Percentiles rank a stretch among this genome's conserved stretches.
Conservation (phyloP, 2,113 vertebrate species). For the Sigmodon hispidus region DNA sequence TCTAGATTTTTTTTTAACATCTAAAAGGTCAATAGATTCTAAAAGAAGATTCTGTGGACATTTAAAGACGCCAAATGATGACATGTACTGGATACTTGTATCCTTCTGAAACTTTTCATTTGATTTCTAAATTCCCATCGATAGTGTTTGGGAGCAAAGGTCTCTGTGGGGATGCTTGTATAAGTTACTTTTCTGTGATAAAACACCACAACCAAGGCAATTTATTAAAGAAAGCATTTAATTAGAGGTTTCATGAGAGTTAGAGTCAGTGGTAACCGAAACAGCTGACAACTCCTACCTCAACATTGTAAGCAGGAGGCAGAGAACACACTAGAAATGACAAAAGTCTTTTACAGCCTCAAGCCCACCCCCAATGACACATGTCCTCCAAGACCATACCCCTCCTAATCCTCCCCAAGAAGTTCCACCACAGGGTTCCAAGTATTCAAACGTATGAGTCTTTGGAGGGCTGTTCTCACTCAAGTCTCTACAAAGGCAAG, state of each 20-base stretch:
- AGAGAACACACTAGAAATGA: neutral
- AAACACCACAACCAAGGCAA: neutral
- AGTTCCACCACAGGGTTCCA: neutral
- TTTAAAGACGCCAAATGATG: neutral
- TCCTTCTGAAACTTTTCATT: neutral
- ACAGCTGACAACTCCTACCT: neutral
- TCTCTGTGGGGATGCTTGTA: neutral
- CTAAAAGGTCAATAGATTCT: constrained; percentile 35
- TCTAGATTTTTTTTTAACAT: neutral
- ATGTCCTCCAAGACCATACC: neutral
- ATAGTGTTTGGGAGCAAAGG: neutral
- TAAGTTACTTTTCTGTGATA: neutral
- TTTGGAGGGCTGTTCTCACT: neutral
- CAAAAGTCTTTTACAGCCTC: neutral
- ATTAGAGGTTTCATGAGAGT: neutral
- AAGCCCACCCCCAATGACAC: neutral
- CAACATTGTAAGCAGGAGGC: neutral
- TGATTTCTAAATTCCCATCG: neutral
- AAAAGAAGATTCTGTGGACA: constrained; percentile 37
- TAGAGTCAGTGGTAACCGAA: neutral
- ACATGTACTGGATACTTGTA: neutral
- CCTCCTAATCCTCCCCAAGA: neutral
- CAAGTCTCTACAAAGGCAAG: neutral
- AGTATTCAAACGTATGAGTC: neutral
- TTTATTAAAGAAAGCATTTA: neutral